phyloP scores from a whole-genome alignment of 1,140 invertebrate species.

The Bombus cullumanus region DNA sequence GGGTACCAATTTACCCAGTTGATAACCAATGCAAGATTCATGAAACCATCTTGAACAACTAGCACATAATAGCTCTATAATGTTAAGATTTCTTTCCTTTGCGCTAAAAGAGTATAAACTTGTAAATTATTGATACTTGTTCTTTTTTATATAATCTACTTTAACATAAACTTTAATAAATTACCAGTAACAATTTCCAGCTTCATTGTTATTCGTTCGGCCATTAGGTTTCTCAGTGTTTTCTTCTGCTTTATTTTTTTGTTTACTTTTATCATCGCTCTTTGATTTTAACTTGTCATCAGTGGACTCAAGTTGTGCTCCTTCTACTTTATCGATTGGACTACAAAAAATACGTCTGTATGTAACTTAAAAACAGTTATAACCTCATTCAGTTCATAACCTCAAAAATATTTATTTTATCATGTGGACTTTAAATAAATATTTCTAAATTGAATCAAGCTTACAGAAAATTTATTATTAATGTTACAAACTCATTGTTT shows the following conservation, averaged over 20 bases:
- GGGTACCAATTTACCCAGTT: conserved; percentile 94
- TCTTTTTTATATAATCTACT: neutral
- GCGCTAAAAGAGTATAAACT: conserved; percentile 86
- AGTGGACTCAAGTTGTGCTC: conserved; percentile 37
- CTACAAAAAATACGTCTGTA: conserved; percentile 58
- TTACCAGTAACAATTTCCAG: conserved; percentile 80
- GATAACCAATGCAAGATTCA: conserved; percentile 95
- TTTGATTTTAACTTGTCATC: conserved; percentile 65
- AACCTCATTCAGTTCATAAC: conserved; percentile 39
- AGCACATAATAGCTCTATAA: conserved; percentile 94
- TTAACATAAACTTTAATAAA: conserved; percentile 12
- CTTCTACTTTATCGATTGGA: conserved; percentile 64
- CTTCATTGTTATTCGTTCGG: conserved; percentile 65
- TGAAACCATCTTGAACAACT: conserved; percentile 96
- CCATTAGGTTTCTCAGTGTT: conserved; percentile 71
- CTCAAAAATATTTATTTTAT: conserved; percentile 10
- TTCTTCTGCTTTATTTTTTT: conserved; percentile 66
- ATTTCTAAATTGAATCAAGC: neutral
- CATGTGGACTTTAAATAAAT: neutral
- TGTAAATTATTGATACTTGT: conserved; percentile 25
- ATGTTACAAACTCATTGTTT: neutral
- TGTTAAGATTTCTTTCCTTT: conserved; percentile 95
- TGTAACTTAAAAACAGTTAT: conserved; percentile 4
- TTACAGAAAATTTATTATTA: neutral
- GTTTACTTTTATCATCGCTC: conserved; percentile 64